Conservation (phyloP, 1,140 invertebrate species). For the Manduca sexta region DNA sequence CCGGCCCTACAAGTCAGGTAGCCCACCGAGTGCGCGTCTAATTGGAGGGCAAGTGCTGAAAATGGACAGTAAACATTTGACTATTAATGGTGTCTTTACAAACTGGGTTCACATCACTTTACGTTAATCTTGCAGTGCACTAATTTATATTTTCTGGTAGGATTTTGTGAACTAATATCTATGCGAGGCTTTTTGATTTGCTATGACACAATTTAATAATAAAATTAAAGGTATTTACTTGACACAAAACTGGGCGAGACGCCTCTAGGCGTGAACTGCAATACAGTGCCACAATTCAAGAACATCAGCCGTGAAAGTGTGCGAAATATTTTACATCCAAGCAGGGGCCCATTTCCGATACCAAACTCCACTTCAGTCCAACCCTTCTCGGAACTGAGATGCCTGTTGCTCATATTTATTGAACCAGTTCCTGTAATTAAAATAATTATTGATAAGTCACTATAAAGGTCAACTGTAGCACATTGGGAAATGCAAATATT, state of each 20-base stretch:
- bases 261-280: conserved; percentile 82
- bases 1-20: conserved; percentile 89
- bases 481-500: no score
- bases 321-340: conserved; percentile 84
- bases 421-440: conserved; percentile 77
- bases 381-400: conserved; percentile 85
- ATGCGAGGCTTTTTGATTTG: not conserved
- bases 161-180: not conserved
- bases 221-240: conserved; percentile 74
- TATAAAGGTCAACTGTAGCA: no score
- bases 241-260: conserved; percentile 81
- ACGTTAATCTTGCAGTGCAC: no score
- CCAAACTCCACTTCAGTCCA: conserved; percentile 89
- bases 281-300: conserved; percentile 79
- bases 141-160: no score
- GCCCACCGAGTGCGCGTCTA: conserved; percentile 89
- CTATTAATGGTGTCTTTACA: no score
- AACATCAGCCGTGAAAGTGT: conserved; percentile 81
- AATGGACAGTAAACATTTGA: conserved; percentile 5
- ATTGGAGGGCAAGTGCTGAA: conserved; percentile 85
- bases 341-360: conserved; percentile 84
- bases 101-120: not conserved
- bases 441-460: no score
- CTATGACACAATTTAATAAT: not conserved
- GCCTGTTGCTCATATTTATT: conserved; percentile 82